Base-by-base conservation (phyloP, 2,797 vertebrate genomes). In the Sebastes kiyomatsui region DNA sequence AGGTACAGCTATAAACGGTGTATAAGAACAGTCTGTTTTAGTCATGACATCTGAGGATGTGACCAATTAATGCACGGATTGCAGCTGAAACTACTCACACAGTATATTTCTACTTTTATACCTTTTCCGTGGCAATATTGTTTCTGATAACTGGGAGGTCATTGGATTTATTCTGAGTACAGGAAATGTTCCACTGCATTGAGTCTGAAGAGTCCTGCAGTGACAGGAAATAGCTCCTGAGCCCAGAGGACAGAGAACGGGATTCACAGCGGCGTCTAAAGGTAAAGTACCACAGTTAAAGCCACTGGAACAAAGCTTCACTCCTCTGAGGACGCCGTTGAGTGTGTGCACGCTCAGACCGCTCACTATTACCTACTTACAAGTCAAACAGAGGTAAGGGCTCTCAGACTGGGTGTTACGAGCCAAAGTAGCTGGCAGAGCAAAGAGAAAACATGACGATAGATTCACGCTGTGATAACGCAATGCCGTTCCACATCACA, bases 311-410 rank as follows among this genome's bases (percentile, higher is more conserved):
- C 82, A 78, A 81, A 87, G 89, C 80, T 59, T 32, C 27, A 6
- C 49, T 73, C 52, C 42, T 82, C 25, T 66, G 62, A 46, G 42
- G 42, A 42, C 2, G 14, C 38, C 14, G 1, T 16, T 11, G 14
- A 42, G 22, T 30, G 46, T 2, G 4, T 20, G 28, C 16, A 16
- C 14, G 38, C 38, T 42, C 20, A n/a, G 46, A 28, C 60, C 58
- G 35, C 5, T 27, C 22, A 67, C n/a, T 56, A 71, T 82, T 87
- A 56, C 42, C 16, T 46, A 46, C 42, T 46, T 66, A 61, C 4
- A 67, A 86, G 88, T 89, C 85, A 90, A 76, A 82, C 78, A 62
- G 78, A 76, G 77, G 84, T 89, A 69, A 81, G 58, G 71, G 58
- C 75, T 80, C 66, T 86, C 60, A 79, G 59, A 27, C 46, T 77